These are phyloP conservation scores for Gallirallus australis DNA, from an alignment of 2,797 vertebrate genomes.

Conservation along the genomic window DNA sequence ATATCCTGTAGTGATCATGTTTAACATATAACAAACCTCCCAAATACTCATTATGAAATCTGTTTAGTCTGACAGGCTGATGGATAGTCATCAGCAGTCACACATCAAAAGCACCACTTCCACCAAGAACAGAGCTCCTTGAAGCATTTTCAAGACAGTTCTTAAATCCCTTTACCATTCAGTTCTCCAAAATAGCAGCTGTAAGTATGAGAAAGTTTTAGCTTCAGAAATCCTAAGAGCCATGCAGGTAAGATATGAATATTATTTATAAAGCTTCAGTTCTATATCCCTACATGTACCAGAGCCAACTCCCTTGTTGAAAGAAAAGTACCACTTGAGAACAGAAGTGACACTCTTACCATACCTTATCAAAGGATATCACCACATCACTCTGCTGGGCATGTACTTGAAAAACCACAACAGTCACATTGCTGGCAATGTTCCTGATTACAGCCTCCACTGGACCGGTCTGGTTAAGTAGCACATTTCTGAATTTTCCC, in stretches of 20 bases:
- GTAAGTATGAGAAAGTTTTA: not conserved
- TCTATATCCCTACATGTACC: not conserved
- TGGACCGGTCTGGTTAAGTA: slow-evolving; percentile 81
- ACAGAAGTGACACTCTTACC: not conserved
- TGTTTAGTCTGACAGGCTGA: not conserved
- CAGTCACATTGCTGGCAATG: slow-evolving; percentile 84
- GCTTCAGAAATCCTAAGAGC: not conserved
- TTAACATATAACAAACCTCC: not conserved
- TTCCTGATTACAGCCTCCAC: slow-evolving; percentile 85
- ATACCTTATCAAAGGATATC: slow-evolving; percentile 88
- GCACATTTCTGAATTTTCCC: slow-evolving; percentile 88
- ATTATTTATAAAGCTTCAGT: not conserved
- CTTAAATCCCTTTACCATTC: not conserved
- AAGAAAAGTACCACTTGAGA: not conserved
- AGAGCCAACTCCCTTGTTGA: not conserved
- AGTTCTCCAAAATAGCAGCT: not conserved
- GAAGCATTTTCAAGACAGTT: not conserved
- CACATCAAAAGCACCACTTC: not conserved
- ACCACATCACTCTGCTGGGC: slow-evolving; percentile 86
- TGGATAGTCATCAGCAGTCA: not conserved
- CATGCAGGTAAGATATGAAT: not conserved
- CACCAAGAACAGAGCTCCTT: not conserved
- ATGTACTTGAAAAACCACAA: slow-evolving; percentile 91
- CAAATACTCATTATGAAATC: not conserved
- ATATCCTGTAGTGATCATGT: not conserved